Evolutionary conservation across 1,140 invertebrate genomes (phyloP).

Genomic region (Lanistes nyassanus): DNA sequence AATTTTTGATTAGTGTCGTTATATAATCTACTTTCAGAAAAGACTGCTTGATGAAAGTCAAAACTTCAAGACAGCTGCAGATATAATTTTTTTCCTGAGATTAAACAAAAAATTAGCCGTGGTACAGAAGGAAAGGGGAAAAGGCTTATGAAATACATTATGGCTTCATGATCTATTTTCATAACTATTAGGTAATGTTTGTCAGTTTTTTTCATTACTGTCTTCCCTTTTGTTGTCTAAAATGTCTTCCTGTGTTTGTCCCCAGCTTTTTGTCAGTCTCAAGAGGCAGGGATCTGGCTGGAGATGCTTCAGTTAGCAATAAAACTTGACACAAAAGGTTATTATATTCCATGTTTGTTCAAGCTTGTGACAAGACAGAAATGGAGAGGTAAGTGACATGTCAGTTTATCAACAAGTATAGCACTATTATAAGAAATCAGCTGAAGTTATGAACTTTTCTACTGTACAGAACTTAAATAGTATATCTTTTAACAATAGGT

Average conservation of each 20-base stretch:
- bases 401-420: not conserved
- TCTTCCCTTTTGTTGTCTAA: not conserved
- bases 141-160: too few relatives aligned
- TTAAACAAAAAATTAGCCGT: not conserved
- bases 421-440: not conserved
- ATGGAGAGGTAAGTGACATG: not conserved
- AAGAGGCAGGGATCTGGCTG: slow-evolving; percentile 28
- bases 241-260: not conserved
- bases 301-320: slow-evolving; percentile 41
- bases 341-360: slow-evolving; percentile 24
- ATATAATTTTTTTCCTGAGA: not conserved
- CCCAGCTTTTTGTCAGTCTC: not conserved
- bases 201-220: not conserved
- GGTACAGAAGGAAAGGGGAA: not conserved
- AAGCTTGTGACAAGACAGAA: not conserved
- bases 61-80: not conserved
- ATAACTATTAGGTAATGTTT: not conserved
- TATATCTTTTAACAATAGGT: not conserved
- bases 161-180: not conserved
- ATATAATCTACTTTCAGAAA: not conserved
- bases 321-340: slow-evolving; percentile 31
- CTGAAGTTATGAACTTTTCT: too few relatives aligned
- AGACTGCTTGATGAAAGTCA: not conserved
- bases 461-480: not conserved
- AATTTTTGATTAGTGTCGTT: not conserved